Percentiles rank a stretch among this genome's conserved stretches.
Evolutionary conservation across 2,113 vertebrate genomes (phyloP).

Genomic region (Brachyhypopomus gauderio): DNA sequence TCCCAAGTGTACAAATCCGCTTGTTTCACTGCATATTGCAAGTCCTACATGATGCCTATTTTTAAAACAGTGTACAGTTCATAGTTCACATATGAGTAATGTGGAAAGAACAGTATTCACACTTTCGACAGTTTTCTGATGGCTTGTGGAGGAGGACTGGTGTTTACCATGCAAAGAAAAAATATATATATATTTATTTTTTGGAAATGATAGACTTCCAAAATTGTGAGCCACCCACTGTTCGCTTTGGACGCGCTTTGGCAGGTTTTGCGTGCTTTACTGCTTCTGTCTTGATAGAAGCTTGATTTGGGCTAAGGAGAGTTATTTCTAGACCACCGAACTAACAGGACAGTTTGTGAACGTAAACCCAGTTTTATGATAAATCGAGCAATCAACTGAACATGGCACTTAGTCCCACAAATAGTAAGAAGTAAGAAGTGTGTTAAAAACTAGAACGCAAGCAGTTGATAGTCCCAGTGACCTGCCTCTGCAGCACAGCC

Average conservation of each 20-base stretch:
- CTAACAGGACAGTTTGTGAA: too few relatives aligned
- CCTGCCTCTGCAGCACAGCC: not conserved
- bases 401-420: not conserved
- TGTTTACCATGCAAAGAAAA: not conserved
- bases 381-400: not conserved
- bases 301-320: too few relatives aligned
- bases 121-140: not conserved
- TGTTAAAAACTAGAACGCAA: not conserved
- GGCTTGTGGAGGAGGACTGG: not conserved
- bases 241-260: too few relatives aligned
- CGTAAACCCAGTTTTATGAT: not conserved
- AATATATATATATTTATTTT: too few relatives aligned
- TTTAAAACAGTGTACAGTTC: not conserved
- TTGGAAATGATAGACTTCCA: too few relatives aligned
- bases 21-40: not conserved
- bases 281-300: too few relatives aligned
- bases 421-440: not conserved
- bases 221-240: too few relatives aligned
- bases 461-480: not conserved
- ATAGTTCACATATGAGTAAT: constrained; percentile 15
- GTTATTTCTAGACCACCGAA: too few relatives aligned
- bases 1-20: not conserved
- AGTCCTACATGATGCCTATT: not conserved
- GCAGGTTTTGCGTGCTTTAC: too few relatives aligned
- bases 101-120: not conserved